Base-by-base conservation (phyloP, 2,113 vertebrate species). In the Cephalopholis sonnerati region DNA sequence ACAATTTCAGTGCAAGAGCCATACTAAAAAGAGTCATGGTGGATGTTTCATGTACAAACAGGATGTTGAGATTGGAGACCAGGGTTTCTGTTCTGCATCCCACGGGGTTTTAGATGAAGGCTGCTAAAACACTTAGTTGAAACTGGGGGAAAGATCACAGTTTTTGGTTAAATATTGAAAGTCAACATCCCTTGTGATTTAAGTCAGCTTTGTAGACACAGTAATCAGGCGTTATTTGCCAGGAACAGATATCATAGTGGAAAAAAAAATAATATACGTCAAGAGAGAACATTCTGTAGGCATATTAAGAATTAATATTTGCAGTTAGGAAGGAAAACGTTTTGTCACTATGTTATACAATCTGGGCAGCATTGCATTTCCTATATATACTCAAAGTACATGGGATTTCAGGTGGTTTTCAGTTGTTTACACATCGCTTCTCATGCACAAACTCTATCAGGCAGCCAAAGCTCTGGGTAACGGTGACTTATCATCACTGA, bases 401-500 rank as follows among this genome's bases (percentile, higher is more conserved):
- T 12, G 36, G 29, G 50, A 76, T 65, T 55, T 64, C 29, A 29
- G 17, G 15, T 24, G 48, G 11, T 76, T 65, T 76, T 41, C 22
- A 27, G 50, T 16, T 55, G 11, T 73, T 73, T 22, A 61, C 13
- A 32, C 50, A 55, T 66, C 29, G 36, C 36, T n/a, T 55, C 2
- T 66, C 25, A 77, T 46, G 62, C 36, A 55, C 1, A 32, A 46
- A 66, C 12, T 57, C 8, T 57, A 36, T 62, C 9, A n/a, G 51
- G 18, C 24, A 46, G 50, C 50, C 17, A n/a, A 76, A 65, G 62
- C 74, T 65, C 74, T 55, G 41, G 41, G 18, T 61, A n/a, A 50
- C 12, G 1, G 27, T 53, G 16, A 75, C 46, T 63, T 63, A 74
- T 63, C 41, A 51, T 74, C 59, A 74, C 22, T 41, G 58, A 75